Base-by-base conservation (phyloP, 92 coral and sea anemone genomes). In the Porites lobata region DNA sequence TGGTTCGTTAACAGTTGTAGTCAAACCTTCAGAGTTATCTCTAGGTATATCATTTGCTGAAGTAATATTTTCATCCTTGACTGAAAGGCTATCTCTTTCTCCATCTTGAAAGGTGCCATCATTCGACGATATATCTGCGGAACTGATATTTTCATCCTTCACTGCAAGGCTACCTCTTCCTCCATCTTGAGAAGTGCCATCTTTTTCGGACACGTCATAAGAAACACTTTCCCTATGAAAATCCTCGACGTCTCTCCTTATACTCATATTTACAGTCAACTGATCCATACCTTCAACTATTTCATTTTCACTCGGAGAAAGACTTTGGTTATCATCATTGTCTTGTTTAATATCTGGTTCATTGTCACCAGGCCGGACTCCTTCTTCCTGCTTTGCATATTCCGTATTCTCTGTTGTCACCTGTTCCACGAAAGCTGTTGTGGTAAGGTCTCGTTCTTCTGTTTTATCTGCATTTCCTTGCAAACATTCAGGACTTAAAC, bases 51-150 rank as follows among this genome's bases (percentile, higher is more conserved):
- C 67, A 50, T 76, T 62, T 71, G 4, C 18, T 6, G 8, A 18
- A 75, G 19, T 9, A 20, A 53, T 3, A 75, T 8, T 9, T 75
- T 80, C 86, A 59, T 71, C 68, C 10, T 59, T 81, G 8, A 7
- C 17, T 67, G 72, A 83, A 52, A 59, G 18, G 64, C 22, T 57
- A 17, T 66, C 72, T 75, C 75, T 43, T 13, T 47, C 84, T 85
- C 72, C 51, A 24, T 22, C 38, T 10, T 10, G 57, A 17, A 52
- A 26, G 19, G 50, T 15, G 7, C 12, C n/a, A 18, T 65, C 86
- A 20, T 43, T 26, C 52, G 84, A 80, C 57, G 75, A 78, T 1
- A 57, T 18, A 1, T 76, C 70, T 71, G 4, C 18, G 1, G 8
- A 18, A 75, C 43, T 9, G 11, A 22, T 3, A 75, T 8, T 9